Conservation (phyloP, 2,888 invertebrate species). For the Nasonovia ribisnigri region DNA sequence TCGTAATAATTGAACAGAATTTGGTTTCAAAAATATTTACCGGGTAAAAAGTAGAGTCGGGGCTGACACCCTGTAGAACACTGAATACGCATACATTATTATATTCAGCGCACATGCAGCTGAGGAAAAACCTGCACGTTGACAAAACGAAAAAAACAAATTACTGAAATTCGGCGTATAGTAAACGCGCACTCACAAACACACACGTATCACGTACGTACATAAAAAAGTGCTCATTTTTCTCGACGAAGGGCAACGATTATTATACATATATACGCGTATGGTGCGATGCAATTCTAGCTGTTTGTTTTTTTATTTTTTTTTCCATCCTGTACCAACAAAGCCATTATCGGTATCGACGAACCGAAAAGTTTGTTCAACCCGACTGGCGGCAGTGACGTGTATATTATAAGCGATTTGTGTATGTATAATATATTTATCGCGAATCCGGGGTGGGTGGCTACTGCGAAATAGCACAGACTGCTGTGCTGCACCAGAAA, state of each 20-base stretch:
- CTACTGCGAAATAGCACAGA: not conserved
- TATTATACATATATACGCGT: not conserved
- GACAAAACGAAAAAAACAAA: conserved; percentile 1
- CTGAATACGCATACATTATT: not conserved
- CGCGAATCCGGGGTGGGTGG: not conserved
- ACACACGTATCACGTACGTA: not conserved
- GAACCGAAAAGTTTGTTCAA: conserved; percentile 63
- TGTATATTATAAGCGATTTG: conserved; percentile 1
- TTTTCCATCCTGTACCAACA: not conserved
- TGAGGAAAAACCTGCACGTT: not conserved
- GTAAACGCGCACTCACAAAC: not conserved
- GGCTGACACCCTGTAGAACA: too few species aligned
- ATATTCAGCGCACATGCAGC: too few species aligned
- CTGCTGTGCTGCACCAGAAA: not conserved
- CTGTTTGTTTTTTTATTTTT: not conserved
- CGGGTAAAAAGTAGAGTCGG: too few species aligned
- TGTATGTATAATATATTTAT: not conserved
- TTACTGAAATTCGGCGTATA: not conserved
- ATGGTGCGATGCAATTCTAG: not conserved
- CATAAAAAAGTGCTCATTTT: not conserved
- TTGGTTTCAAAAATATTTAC: too few species aligned
- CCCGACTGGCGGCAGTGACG: conserved; percentile 16
- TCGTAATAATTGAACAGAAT: too few species aligned
- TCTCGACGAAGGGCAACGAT: not conserved
- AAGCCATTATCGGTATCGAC: conserved; percentile 54